Conservation (phyloP, 2,113 vertebrate genomes). For the Rhinolophus sinicus region DNA sequence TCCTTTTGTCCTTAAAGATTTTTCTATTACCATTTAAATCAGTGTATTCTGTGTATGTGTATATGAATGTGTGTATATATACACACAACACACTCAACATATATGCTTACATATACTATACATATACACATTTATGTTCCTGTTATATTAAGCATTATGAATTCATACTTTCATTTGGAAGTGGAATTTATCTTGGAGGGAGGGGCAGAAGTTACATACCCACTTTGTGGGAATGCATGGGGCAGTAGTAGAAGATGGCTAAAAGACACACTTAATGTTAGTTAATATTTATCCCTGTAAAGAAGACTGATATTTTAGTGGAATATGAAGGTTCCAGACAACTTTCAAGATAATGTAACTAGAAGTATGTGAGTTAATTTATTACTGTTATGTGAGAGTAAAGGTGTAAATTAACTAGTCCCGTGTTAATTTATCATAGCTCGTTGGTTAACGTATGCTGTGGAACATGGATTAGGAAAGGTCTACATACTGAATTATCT, state of each 20-base stretch:
- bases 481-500: not conserved
- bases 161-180: constrained; percentile 25
- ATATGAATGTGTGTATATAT: not conserved
- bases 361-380: not conserved
- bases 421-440: not conserved
- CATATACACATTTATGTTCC: not conserved
- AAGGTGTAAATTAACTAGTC: not conserved
- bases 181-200: not conserved
- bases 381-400: not conserved
- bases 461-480: not conserved
- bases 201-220: not conserved
- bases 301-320: constrained; percentile 18
- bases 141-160: not conserved
- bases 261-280: not conserved
- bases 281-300: not conserved
- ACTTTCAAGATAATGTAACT: not conserved
- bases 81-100: not conserved
- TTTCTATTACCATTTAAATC: constrained; percentile 4
- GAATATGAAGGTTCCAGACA: not conserved
- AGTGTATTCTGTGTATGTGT: not conserved
- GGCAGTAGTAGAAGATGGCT: not conserved
- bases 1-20: constrained; percentile 2
- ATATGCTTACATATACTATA: not conserved
- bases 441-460: not conserved
- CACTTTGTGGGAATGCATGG: not conserved